Conservation (phyloP, 1,140 invertebrate genomes). For the Drosophila equinoxialis region DNA sequence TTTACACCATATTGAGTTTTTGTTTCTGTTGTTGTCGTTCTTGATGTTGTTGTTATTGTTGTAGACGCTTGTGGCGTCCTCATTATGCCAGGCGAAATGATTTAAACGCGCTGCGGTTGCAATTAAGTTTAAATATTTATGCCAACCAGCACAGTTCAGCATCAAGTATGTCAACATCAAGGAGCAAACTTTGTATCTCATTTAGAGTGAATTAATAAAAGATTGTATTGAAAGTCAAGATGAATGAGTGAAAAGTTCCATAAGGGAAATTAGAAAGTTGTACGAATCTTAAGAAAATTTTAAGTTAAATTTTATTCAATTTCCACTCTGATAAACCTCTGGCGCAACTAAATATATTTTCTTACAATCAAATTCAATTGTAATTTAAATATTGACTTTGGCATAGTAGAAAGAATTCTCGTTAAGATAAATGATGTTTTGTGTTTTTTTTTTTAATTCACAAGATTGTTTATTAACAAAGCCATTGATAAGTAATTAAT, state of each 20-base stretch:
- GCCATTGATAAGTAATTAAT: not conserved
- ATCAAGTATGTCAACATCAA: slow-evolving; percentile 25
- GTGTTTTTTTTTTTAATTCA: too few relatives aligned
- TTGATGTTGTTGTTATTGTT: slow-evolving; percentile 8
- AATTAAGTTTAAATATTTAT: slow-evolving; percentile 68
- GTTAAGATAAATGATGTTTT: too few relatives aligned
- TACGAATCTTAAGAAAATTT: slow-evolving; percentile 15
- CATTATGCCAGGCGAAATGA: slow-evolving; percentile 36
- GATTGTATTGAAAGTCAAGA: slow-evolving; percentile 23
- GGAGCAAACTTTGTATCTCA: slow-evolving; percentile 30
- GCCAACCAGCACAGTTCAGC: not conserved
- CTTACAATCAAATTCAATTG: not conserved
- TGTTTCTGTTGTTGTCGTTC: slow-evolving; percentile 30
- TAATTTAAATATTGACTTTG: too few relatives aligned
- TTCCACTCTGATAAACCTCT: too few relatives aligned
- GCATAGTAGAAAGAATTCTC: too few relatives aligned
- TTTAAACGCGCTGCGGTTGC: slow-evolving; percentile 46
- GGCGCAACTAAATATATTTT: not conserved
- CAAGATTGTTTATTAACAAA: too few relatives aligned
- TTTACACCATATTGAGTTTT: slow-evolving; percentile 70
- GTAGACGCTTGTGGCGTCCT: slow-evolving; percentile 25
- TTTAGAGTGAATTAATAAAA: slow-evolving; percentile 16
- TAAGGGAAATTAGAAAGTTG: slow-evolving; percentile 28
- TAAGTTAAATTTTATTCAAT: not conserved
- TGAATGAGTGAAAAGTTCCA: not conserved